Base-by-base conservation (phyloP, 1,140 invertebrate species). In the Diorhabda carinulata region DNA sequence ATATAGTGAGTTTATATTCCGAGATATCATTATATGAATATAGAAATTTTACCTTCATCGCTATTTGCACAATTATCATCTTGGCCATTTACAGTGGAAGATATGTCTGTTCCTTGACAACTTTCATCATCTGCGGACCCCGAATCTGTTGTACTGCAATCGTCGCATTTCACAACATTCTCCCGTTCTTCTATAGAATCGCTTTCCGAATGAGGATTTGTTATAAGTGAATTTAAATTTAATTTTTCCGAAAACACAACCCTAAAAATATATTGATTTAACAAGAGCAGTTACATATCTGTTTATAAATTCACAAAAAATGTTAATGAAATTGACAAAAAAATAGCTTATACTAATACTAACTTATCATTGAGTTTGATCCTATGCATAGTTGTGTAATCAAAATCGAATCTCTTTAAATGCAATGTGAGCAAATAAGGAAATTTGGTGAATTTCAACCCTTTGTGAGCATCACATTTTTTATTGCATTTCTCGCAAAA, bases 291-390 rank as follows among this genome's bases (percentile, higher is more conserved):
- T 25, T 25, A 25, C 25, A 25, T 25, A 25, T 25, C 25, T 25
- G 25, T 0, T 25, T 25, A 25, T 25, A 25, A 25, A 25, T 25
- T 25, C 25, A 25, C 25, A 25, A 25, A 25, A 25, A 25, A 25
- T 25, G 25, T 25, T 25, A 25, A 25, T 25, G 25, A 25, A 25
- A 52, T 2, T 52, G 4, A 4, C n/a, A 4, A 52, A 52, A 52
- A 8, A 8, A 8, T 52, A 52, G n/a, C 6, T 52, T 52, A 61
- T 5, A 25, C 4, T 9, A 61, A 3, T 64, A 82, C 85, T 84
- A 82, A 95, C 93, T 89, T 92, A 81, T 97, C 93, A 83, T 96
- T 96, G 40, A 97, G 83, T 83, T 97, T 97, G 68, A 96, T 93
- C 70, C 94, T 85, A 78, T 93, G 91, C 82, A 94, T 88, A 6